These are phyloP conservation scores for Tanytarsus gracilentus DNA, from an alignment of 2,888 invertebrate genomes.

Conservation along the genomic window DNA sequence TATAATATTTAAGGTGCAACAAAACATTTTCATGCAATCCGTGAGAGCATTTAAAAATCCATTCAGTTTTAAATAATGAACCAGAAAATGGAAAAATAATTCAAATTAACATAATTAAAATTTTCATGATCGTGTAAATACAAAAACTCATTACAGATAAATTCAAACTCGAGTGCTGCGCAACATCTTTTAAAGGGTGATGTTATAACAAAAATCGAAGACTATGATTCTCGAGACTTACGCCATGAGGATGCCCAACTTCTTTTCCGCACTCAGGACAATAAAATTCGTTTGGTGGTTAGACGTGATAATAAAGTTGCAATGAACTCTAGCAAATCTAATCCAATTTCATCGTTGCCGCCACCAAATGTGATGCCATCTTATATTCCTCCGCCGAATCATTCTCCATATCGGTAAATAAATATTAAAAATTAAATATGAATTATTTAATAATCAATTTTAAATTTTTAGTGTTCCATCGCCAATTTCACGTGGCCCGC, in stretches of 20 bases:
- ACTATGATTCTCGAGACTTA: slow-evolving; percentile 78
- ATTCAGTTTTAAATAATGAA: neutral
- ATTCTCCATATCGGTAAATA: slow-evolving; percentile 12
- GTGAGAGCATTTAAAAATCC: neutral
- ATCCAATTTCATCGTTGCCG: slow-evolving; percentile 14
- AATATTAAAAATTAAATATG: neutral
- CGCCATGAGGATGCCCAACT: slow-evolving; percentile 87
- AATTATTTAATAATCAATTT: slow-evolving; percentile 31
- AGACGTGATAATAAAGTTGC: slow-evolving; percentile 48
- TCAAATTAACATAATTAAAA: too few species aligned
- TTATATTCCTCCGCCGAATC: slow-evolving; percentile 9
- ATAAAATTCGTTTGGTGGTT: slow-evolving; percentile 68
- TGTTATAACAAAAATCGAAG: slow-evolving; percentile 80
- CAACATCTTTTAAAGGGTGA: slow-evolving; percentile 85
- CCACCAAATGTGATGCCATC: slow-evolving; percentile 9
- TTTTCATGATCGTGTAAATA: too few species aligned
- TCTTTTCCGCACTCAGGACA: slow-evolving; percentile 72
- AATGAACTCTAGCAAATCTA: slow-evolving; percentile 23
- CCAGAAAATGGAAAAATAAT: neutral
- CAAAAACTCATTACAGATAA: too few species aligned
- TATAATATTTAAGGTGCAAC: neutral
- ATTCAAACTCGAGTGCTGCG: too few species aligned
- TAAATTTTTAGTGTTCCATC: slow-evolving; percentile 42
- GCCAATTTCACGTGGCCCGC: slow-evolving; percentile 49
- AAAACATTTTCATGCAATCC: neutral